Conservation (phyloP, 2,888 invertebrate species). For the Xestoiulus laeticollis region DNA sequence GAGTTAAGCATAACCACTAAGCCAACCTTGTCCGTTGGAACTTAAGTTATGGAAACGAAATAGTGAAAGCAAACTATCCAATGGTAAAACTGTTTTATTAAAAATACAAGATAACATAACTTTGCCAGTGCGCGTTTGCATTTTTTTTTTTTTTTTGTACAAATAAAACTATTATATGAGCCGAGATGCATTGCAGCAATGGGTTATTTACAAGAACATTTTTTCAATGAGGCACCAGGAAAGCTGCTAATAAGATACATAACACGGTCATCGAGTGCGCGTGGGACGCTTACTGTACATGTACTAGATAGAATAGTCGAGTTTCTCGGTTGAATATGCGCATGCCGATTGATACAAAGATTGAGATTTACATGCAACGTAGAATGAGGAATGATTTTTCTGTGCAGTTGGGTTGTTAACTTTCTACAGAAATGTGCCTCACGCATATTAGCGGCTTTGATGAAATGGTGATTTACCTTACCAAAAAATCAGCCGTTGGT, state of each 20-base stretch:
- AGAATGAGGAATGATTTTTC: conserved; percentile 38
- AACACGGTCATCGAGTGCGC: neutral
- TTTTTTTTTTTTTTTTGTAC: conserved; percentile 20
- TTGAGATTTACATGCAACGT: conserved; percentile 15
- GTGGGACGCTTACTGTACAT: conserved; percentile 13
- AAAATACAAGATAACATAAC: conserved; percentile 41
- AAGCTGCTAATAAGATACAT: conserved; percentile 32
- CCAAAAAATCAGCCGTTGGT: neutral
- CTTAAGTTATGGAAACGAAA: neutral
- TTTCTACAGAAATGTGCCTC: neutral
- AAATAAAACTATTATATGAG: conserved; percentile 27
- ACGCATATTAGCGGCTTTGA: neutral
- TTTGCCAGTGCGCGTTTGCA: conserved; percentile 17
- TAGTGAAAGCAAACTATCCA: neutral
- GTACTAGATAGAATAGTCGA: neutral
- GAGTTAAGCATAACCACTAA: no score
- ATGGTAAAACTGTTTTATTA: conserved; percentile 34
- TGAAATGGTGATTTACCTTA: conserved; percentile 9
- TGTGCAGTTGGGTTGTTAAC: conserved; percentile 12
- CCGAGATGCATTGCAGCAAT: neutral
- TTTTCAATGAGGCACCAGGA: conserved; percentile 25
- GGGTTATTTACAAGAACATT: conserved; percentile 23
- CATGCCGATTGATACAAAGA: neutral
- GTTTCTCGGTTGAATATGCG: neutral
- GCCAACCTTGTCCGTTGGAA: no score